Conservation (phyloP, 1,140 invertebrate species). For the Drosophila triauraria region DNA sequence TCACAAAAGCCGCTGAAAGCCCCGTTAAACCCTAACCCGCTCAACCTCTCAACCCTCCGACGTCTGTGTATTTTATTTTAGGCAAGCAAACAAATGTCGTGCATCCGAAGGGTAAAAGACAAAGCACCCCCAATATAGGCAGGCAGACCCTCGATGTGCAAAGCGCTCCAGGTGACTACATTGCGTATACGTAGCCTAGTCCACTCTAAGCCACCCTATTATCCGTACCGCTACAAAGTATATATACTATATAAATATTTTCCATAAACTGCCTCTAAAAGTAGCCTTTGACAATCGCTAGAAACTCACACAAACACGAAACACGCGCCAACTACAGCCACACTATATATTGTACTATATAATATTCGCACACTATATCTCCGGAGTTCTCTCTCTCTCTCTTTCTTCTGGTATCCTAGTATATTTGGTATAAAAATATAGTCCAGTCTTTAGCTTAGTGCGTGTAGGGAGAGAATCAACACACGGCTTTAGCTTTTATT, state of each 20-base stretch:
- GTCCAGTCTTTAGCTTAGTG: slow-evolving; percentile 3
- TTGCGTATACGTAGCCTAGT: slow-evolving; percentile 67
- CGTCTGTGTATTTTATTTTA: slow-evolving; percentile 67
- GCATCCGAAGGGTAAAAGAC: slow-evolving; percentile 84
- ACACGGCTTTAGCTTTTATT: slow-evolving; percentile 35
- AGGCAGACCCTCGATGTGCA: slow-evolving; percentile 80
- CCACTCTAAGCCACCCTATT: slow-evolving; percentile 13
- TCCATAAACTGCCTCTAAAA: slow-evolving; percentile 29
- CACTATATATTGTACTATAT: slow-evolving; percentile 42
- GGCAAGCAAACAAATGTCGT: slow-evolving; percentile 84
- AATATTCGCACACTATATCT: slow-evolving; percentile 48
- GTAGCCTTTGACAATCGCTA: slow-evolving; percentile 45
- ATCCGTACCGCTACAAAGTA: slow-evolving; percentile 8
- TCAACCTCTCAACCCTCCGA: slow-evolving; percentile 38
- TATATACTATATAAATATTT: slow-evolving; percentile 10
- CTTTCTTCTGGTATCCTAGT: slow-evolving; percentile 5
- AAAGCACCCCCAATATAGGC: slow-evolving; percentile 82
- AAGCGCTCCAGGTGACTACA: slow-evolving; percentile 84
- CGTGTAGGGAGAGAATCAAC: slow-evolving; percentile 5
- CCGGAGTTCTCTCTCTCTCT: slow-evolving; percentile 7
- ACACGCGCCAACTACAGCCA: slow-evolving; percentile 38
- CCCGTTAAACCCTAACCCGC: slow-evolving; percentile 39
- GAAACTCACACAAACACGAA: slow-evolving; percentile 39
- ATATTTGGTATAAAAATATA: slow-evolving; percentile 17
- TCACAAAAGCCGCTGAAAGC: slow-evolving; percentile 31